Conservation (phyloP, 1,140 invertebrate genomes). For the Tribolium madens region DNA sequence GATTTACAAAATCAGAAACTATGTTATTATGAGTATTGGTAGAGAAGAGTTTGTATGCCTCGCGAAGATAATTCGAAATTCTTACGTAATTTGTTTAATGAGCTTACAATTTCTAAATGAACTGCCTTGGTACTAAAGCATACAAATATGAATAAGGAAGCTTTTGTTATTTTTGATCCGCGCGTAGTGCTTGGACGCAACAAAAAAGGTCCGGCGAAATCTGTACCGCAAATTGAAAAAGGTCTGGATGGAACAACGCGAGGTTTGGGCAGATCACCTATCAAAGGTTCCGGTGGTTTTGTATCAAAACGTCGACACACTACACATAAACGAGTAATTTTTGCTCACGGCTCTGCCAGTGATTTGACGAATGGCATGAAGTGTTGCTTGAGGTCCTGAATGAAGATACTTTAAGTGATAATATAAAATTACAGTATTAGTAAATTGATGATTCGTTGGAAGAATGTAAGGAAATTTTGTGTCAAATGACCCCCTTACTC, state of each 20-base stretch:
- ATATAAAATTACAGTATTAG: conserved; percentile 44
- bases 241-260: conserved; percentile 36
- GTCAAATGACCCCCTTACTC: conserved; percentile 41
- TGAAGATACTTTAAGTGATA: conserved; percentile 56
- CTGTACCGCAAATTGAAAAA: conserved; percentile 59
- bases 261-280: not conserved
- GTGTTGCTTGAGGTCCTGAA: conserved; percentile 54
- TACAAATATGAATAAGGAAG: conserved; percentile 52
- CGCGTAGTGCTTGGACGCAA: conserved; percentile 49
- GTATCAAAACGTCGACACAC: conserved; percentile 52
- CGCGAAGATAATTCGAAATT: not conserved
- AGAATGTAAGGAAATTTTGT: conserved; percentile 50
- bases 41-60: not conserved
- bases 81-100: conserved; percentile 44
- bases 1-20: not conserved
- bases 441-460: conserved; percentile 41
- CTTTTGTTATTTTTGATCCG: conserved; percentile 54
- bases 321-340: conserved; percentile 48
- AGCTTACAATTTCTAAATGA: conserved; percentile 60
- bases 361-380: conserved; percentile 49
- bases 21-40: not conserved
- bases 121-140: conserved; percentile 54
- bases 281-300: conserved; percentile 27
- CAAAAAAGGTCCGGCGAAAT: conserved; percentile 58
- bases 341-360: conserved; percentile 40